Conservation (phyloP, 1,140 invertebrate species). For the Drosophila simulans region DNA sequence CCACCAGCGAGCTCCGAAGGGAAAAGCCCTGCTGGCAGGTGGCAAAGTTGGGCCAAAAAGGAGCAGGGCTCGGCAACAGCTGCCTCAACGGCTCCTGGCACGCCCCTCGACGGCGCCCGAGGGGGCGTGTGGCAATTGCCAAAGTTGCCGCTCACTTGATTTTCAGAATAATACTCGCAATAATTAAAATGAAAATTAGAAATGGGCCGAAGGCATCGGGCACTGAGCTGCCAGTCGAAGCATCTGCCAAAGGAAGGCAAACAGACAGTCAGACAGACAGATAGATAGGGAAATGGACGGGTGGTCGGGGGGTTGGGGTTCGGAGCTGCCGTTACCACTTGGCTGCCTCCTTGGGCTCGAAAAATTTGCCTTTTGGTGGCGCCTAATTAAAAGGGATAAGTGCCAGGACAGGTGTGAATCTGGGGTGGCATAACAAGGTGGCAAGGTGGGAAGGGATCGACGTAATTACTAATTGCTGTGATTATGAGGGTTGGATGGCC, state of each 20-base stretch:
- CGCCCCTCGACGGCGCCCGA: background rate
- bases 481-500: constrained; percentile 49
- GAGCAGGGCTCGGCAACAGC: constrained; percentile 53
- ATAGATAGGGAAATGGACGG: background rate
- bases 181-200: constrained; percentile 82
- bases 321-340: constrained; percentile 26
- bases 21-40: constrained; percentile 14
- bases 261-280: constrained; percentile 19
- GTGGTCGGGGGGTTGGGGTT: background rate
- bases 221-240: constrained; percentile 31
- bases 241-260: constrained; percentile 61
- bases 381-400: constrained; percentile 81
- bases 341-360: constrained; percentile 48
- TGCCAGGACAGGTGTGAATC: constrained; percentile 72
- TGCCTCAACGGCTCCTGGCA: constrained; percentile 32
- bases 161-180: constrained; percentile 77
- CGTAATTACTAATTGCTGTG: constrained; percentile 78
- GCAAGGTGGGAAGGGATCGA: constrained; percentile 17
- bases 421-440: constrained; percentile 13
- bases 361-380: constrained; percentile 73
- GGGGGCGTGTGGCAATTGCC: constrained; percentile 27
- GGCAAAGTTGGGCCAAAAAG: constrained; percentile 24
- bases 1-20: constrained; percentile 5
- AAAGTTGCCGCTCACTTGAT: constrained; percentile 74
- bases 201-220: constrained; percentile 52